Evolutionary conservation across 2,113 vertebrate species (phyloP), one percentile per base, ranked within the genome.

Genomic region (Salvator merianae): DNA sequence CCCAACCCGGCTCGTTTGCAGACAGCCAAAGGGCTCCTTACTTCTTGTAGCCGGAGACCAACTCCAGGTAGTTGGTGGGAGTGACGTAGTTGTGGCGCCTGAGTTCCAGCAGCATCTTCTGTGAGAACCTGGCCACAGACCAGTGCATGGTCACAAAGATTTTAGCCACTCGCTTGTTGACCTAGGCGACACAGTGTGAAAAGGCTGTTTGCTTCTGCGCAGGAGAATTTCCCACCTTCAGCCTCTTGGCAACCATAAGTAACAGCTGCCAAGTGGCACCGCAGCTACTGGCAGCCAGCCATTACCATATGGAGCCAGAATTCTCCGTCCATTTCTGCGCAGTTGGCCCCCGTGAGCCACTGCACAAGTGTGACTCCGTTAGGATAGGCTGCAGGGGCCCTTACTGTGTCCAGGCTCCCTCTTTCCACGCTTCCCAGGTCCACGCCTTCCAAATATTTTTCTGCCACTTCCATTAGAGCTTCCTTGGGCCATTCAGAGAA

Each of bases 11-110:
- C 24, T 32, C 1, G 4, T 13, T 3, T 4, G 40, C 3, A 18
- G 13, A 40, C 8, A 4, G 7, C 30, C 63, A 3, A 4, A 8
- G n/a, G 26, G 1, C 4, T n/a, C 26, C 88, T 38, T 96, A 98
- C 97, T 96, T 98, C 84, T 97, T 98, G 89, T 97, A 98, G 91
- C 97, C 97, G n/a, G 97, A 96, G 75, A 98, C 97, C 24, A 98
- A 96, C 89, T 98, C 97, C 93, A 98, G 93, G 94, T 98, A 98
- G 95, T 98, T 98, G 87, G 97, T 98, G 53, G 97, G 97, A 0
- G 97, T 98, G 91, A 98, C 97, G 1, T 98, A 98, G 89, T 97
- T 98, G 82, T 97, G 85, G 88, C 97, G 96, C 91, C 90, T 93
- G 14, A 98, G 88, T 88, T 97, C 97, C 88, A 96, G 7, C 83